Percentiles rank a stretch among this genome's conserved stretches.
These are phyloP conservation scores for Pentalonia nigronervosa DNA, from an alignment of 1,140 invertebrate genomes.

Conservation along the genomic window DNA sequence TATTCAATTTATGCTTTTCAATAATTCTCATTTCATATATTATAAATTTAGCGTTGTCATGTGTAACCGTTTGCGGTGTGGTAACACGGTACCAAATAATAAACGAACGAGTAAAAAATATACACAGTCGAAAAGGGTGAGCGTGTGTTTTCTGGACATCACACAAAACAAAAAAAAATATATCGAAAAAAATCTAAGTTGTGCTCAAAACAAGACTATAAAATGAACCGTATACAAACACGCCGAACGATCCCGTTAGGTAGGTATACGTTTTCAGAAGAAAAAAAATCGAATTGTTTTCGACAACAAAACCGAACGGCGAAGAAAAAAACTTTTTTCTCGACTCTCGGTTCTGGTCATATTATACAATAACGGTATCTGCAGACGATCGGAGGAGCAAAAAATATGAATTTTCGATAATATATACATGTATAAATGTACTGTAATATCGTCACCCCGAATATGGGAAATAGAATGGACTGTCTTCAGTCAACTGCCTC, in stretches of 20 bases:
- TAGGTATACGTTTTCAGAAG: neutral
- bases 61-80: neutral
- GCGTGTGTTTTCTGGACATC: neutral
- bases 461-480: neutral
- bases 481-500: neutral
- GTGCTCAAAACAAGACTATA: neutral
- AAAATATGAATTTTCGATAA: conserved; percentile 29
- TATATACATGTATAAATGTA: neutral
- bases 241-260: conserved; percentile 19
- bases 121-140: neutral
- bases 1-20: neutral
- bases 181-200: neutral
- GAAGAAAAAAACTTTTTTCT: neutral
- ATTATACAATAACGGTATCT: conserved; percentile 22
- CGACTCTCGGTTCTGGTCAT: neutral
- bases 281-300: neutral
- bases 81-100: neutral
- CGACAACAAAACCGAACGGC: neutral
- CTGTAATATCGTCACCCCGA: neutral
- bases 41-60: neutral
- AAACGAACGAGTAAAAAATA: neutral
- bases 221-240: neutral
- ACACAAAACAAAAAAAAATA: neutral
- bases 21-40: neutral
- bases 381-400: neutral